These are phyloP conservation scores for Ctenopoma multispine DNA, from an alignment of 2,797 vertebrate genomes.

Conservation along the genomic window DNA sequence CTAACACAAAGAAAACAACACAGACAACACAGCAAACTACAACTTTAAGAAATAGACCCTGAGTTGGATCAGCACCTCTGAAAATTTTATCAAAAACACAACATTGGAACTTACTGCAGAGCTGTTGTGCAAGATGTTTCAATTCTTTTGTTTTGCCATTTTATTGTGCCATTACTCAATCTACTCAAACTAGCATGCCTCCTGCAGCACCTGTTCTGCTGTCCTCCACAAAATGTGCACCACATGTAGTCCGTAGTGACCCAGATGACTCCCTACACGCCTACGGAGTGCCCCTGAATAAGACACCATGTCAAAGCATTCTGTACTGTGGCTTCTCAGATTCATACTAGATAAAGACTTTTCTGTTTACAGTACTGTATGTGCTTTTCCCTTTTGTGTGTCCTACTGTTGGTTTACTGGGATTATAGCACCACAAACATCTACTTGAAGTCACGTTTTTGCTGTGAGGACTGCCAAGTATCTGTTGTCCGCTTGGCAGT, in stretches of 20 bases:
- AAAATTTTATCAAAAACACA: slow-evolving; percentile 2
- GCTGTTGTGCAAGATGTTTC: slow-evolving; percentile 10
- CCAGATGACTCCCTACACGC: not conserved
- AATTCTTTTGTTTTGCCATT: not conserved
- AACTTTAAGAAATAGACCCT: not conserved
- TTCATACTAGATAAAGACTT: slow-evolving; percentile 42
- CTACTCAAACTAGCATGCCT: not conserved
- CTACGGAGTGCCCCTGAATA: slow-evolving; percentile 1
- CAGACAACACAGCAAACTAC: not conserved
- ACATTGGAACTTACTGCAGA: not conserved
- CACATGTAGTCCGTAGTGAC: not conserved
- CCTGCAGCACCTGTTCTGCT: slow-evolving; percentile 15
- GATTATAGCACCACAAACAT: slow-evolving; percentile 77
- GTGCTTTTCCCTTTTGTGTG: slow-evolving; percentile 29
- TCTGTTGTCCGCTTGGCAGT: slow-evolving; percentile 50
- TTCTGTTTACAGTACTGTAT: slow-evolving; percentile 41
- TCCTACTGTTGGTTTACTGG: slow-evolving; percentile 56
- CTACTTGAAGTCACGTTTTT: slow-evolving; percentile 43
- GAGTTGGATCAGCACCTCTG: slow-evolving; percentile 27
- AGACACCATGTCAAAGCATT: slow-evolving; percentile 11
- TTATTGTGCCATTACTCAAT: not conserved
- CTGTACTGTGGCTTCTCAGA: slow-evolving; percentile 17
- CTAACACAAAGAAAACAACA: not conserved
- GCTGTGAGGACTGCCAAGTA: slow-evolving; percentile 33
- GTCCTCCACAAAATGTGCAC: slow-evolving; percentile 1